A percentile compares a stretch with the other conserved stretches of the same genome.
These are phyloP conservation scores for Fringilla coelebs DNA, from an alignment of 2,797 vertebrate genomes.

Conservation along the genomic window DNA sequence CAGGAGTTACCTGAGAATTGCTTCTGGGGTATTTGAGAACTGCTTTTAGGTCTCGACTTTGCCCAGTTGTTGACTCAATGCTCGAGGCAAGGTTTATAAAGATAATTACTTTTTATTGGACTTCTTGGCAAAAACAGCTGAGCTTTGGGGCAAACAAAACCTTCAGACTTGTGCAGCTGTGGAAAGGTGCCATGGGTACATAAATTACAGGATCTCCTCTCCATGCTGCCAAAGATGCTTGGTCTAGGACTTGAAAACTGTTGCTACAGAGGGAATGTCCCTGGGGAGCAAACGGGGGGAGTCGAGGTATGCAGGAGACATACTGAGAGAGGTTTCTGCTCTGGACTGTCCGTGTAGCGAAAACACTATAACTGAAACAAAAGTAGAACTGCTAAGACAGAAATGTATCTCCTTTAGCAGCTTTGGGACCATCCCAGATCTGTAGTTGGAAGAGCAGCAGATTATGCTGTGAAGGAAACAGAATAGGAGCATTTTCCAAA, in stretches of 20 bases:
- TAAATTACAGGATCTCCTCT: not conserved
- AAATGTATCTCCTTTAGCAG: not conserved
- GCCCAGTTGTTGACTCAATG: not conserved
- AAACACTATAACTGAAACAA: not conserved
- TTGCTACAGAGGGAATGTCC: not conserved
- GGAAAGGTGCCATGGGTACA: not conserved
- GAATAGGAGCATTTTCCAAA: not conserved
- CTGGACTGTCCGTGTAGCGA: not conserved
- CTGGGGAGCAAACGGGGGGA: not conserved
- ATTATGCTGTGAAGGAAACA: not conserved
- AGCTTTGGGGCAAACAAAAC: not conserved
- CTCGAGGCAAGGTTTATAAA: not conserved
- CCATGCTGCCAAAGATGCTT: not conserved
- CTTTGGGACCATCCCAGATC: not conserved
- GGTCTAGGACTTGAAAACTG: not conserved
- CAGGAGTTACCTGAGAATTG: not conserved
- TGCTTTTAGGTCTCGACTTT: not conserved
- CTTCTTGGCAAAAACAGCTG: not conserved
- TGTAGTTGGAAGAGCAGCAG: not conserved
- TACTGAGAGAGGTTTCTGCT: not conserved
- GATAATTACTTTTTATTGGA: not conserved
- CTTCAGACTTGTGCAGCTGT: not conserved
- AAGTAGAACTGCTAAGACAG: not conserved
- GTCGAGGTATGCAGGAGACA: not conserved
- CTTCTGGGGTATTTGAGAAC: not conserved